Evolutionary conservation across 1,140 invertebrate species (phyloP), one percentile per base, ranked within the genome.

Genomic region (Apolygus lucorum): DNA sequence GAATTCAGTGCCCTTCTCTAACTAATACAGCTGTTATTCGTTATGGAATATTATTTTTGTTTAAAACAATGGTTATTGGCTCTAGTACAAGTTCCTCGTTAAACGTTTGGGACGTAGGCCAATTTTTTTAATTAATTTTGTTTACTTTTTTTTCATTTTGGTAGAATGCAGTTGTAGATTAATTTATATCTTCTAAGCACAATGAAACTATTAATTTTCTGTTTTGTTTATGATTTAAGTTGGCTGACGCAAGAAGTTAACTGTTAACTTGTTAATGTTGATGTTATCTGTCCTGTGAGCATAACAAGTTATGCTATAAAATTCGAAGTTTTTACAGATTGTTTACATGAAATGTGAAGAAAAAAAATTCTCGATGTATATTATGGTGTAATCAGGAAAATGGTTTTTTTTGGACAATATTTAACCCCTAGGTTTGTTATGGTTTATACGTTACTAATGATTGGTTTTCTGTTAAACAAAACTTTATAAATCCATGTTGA

Each of bases 1-100:
- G n/a, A 66, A 66, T 42, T 29, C 54, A 59, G 11, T 59, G 11
- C 54, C 11, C 54, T 59, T 59, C n/a, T n/a, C n/a, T 59, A 66
- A 66, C 17, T 25, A 2, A 63, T 17, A 42, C 68, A 63, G 42
- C 69, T 73, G 70, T 73, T 73, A 69, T 70, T 67, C 29, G 71
- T 72, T 72, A 72, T 71, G 59, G n/a, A 69, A 64, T 63, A 71
- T 71, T 73, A 73, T 73, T 42, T 63, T 27, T 73, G 73, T 73
- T 74, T 73, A 68, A 71, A 74, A 72, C 71, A 74, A 73, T 75
- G 73, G 74, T 74, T 75, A 71, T 74, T 69, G 71, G 72, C 70
- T 70, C 34, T 49, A 64, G 42, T 68, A 69, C 66, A 64, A 71
- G 73, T 70, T 75, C 73, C 71, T 72, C 64, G 69, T 73, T 73